Evolutionary conservation across 2,797 vertebrate species (phyloP).

Genomic region (Pangasius djambal): DNA sequence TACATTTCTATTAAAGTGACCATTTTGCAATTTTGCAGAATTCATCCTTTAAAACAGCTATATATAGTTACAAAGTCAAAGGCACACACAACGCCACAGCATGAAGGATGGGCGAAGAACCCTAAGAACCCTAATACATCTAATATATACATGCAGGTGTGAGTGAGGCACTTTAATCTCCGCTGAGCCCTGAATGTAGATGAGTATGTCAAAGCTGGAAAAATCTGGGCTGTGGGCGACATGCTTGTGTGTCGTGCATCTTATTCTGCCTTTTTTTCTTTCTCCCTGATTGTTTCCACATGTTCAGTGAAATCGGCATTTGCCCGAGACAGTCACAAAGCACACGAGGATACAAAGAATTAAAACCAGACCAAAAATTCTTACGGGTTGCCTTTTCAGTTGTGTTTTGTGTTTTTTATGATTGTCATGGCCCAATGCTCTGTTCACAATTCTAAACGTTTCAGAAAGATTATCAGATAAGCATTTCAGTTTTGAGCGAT

Average conservation of each 20-base stretch:
- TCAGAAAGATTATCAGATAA: background rate
- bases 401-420: too few species aligned
- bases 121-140: background rate
- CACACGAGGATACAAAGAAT: conserved; percentile 9
- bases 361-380: background rate
- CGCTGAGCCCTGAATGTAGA: background rate
- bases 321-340: background rate
- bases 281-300: conserved; percentile 21
- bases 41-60: background rate
- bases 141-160: background rate
- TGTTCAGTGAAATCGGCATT: conserved; percentile 4
- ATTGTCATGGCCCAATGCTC: too few species aligned
- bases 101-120: background rate
- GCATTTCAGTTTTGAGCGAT: background rate
- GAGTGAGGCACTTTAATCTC: background rate
- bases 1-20: background rate
- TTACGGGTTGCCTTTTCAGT: background rate
- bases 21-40: background rate
- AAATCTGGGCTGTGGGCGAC: background rate
- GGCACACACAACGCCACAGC: background rate
- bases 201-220: background rate
- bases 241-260: background rate
- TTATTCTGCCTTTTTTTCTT: background rate
- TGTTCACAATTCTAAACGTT: background rate
- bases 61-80: background rate